Evolutionary conservation across 2,113 vertebrate genomes (phyloP).

Genomic region (Salvelinus alpinus): DNA sequence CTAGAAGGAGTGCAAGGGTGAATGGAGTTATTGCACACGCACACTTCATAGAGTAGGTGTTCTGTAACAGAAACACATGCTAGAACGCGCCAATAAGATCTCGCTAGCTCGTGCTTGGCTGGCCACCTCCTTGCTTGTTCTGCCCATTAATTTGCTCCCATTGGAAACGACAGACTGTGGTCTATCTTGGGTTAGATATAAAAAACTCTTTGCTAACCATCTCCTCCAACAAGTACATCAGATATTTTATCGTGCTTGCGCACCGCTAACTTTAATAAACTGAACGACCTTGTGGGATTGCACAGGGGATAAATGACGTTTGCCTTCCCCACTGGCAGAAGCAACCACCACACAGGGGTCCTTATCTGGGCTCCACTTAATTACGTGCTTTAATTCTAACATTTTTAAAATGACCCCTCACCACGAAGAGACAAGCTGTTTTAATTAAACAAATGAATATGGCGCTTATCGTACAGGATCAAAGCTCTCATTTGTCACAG

Average conservation of each 20-base stretch:
- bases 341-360: conserved; percentile 80
- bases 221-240: conserved; percentile 83
- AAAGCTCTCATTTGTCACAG: conserved; percentile 85
- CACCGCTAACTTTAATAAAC: conserved; percentile 93
- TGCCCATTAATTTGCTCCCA: too few species aligned
- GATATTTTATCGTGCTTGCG: conserved; percentile 87
- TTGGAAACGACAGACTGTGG: too few species aligned
- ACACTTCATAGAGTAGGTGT: too few species aligned
- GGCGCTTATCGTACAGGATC: conserved; percentile 80
- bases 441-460: conserved; percentile 97
- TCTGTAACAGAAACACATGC: too few species aligned
- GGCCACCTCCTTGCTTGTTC: too few species aligned
- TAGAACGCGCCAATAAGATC: too few species aligned
- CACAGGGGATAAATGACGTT: conserved; percentile 88
- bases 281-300: conserved; percentile 84
- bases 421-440: conserved; percentile 81
- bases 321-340: conserved; percentile 75
- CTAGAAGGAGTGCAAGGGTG: too few species aligned
- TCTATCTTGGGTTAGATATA: too few species aligned
- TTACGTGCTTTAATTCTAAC: conserved; percentile 96
- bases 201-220: conserved; percentile 40
- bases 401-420: conserved; percentile 88
- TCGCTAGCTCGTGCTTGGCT: too few species aligned
- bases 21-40: too few species aligned
- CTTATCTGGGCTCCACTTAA: conserved; percentile 94